Evolutionary conservation across 2,113 vertebrate species (phyloP), one percentile per base, ranked within the genome.

Genomic region (Brachypteracias leptosomus): DNA sequence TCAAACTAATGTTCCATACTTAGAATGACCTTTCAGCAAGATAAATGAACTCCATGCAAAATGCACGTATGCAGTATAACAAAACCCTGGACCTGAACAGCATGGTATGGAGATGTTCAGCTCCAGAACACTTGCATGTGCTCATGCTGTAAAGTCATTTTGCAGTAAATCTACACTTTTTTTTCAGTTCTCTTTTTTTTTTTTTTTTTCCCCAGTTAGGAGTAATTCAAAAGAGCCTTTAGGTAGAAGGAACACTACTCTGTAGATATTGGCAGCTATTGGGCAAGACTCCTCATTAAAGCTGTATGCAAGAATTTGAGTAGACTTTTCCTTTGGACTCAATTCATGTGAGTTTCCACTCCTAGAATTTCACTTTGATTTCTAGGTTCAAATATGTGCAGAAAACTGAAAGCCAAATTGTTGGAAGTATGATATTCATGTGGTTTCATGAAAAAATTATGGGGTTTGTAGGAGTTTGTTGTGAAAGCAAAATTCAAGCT

Each of bases 321-420:
- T 76, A 92, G 91, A 82, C 21, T 44, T 91, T 95, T 89, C 33
- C 31, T 89, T 92, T 95, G 88, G 84, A 91, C 18, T 89, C 85
- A 70, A 73, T 94, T 91, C 77, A 88, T 73, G 16, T 75, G 22
- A 82, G 28, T 96, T 96, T 96, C 93, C 84, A 95, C 67, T 95
- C 84, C 77, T 63, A 95, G 40, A 68, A 87, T 72, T 92, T 89
- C 5, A 3, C 54, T 95, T 95, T 82, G 70, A 94, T 92, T 95
- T 91, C 58, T 89, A 49, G 9, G 10, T 85, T 91, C 71, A 92
- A 68, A 49, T 95, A 87, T 40, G 42, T 65, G 74, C 26, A 71
- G 65, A 93, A 93, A 65, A 72, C n/a, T 71, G 57, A 91, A 92
- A 91, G 62, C 52, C 81, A 94, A 33, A 89, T 52, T 65, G 20